These are phyloP conservation scores for Thunnus thynnus DNA, from an alignment of 2,113 vertebrate species.

Conservation along the genomic window DNA sequence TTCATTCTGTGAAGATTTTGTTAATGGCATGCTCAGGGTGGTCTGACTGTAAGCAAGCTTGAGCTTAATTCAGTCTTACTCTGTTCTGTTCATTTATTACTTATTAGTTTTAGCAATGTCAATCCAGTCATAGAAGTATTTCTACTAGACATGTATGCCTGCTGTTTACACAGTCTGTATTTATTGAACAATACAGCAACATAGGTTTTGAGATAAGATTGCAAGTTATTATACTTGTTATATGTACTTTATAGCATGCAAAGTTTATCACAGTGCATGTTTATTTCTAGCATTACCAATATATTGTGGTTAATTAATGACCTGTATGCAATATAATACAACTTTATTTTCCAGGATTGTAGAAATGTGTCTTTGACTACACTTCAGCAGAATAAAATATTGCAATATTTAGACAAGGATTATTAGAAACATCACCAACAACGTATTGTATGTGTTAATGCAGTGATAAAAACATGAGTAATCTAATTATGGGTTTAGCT, in stretches of 20 bases:
- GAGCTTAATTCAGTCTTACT: not conserved
- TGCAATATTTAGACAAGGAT: not conserved
- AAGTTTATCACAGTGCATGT: not conserved
- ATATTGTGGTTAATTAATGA: not conserved
- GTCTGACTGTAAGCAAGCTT: no score
- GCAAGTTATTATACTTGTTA: not conserved
- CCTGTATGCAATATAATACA: not conserved
- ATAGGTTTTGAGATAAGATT: not conserved
- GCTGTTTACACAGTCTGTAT: not conserved
- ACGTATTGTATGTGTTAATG: not conserved
- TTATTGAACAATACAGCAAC: not conserved
- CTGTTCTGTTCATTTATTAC: not conserved
- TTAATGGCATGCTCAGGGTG: no score
- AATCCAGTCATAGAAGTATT: not conserved
- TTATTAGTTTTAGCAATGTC: not conserved
- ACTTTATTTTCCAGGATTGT: not conserved
- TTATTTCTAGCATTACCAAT: not conserved
- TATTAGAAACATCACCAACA: not conserved
- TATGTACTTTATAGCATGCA: not conserved
- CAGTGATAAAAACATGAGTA: not conserved
- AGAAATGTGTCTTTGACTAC: not conserved
- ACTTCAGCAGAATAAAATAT: not conserved
- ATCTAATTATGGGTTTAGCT: not conserved
- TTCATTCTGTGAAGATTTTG: slow-evolving; percentile 30
- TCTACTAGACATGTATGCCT: not conserved